Base-by-base conservation (phyloP, 1,140 invertebrate species). In the Ostrea edulis region DNA sequence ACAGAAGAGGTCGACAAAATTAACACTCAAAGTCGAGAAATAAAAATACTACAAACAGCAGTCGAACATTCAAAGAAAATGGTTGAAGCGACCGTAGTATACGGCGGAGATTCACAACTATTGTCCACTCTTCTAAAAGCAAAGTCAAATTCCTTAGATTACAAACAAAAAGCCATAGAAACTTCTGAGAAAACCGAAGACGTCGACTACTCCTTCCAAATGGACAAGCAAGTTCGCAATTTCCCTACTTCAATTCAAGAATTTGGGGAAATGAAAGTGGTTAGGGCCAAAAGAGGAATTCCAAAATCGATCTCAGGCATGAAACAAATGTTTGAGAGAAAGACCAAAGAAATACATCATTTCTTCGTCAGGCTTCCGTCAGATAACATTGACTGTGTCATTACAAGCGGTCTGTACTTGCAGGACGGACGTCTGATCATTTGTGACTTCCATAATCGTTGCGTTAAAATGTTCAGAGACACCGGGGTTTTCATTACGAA, bases 381-480 rank as follows among this genome's bases (percentile, higher is more conserved):
- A 58, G 88, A 89, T 52, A 68, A 44, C 20, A 68, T 86, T n/a
- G 82, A 89, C 12, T 86, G 88, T 51, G 82, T 68, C 52, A 82
- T 86, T 58, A 86, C 82, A 8, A 82, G 85, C 20, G 88, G 85
- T 84, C 52, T 86, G 17, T 84, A 86, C 52, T 44, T 89, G 20
- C 65, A 82, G 0, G 85, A 86, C 54, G 88, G 88, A 55, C 83
- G 86, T 11, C 53, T 89, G 0, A 84, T 89, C 25, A 20, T 89
- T 9, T 84, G 88, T n/a, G 88, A 89, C 86, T 84, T 86, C 55
- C 68, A 86, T 35, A 89, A 89, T 53, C 68, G 85, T 17, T 68
- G 58, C 35, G 81, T 89, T 9, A 89, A 89, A 84, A 86, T 89
- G 88, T 89, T 89, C 68, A 52, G 53, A 55, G 58, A 82, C 12